phyloP scores from a whole-genome alignment of 92 coral and sea anemone genomes.

The Bergia sp. region DNA sequence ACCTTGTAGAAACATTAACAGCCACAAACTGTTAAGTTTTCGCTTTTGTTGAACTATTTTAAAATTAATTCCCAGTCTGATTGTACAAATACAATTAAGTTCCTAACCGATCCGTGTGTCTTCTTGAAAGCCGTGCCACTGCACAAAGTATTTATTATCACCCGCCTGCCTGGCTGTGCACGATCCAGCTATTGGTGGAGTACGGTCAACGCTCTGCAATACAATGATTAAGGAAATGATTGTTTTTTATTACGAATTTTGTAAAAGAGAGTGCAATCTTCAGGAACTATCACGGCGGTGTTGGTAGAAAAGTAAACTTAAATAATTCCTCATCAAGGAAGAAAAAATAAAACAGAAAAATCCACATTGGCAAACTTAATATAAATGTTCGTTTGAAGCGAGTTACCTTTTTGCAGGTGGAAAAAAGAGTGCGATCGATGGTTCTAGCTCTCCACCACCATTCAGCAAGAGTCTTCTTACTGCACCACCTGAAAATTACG shows the following conservation, averaged over 20 bases:
- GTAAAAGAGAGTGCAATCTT: no score
- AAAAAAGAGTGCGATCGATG: slow-evolving; percentile 77
- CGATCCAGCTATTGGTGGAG: slow-evolving; percentile 84
- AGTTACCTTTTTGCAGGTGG: slow-evolving; percentile 59
- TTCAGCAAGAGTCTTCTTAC: slow-evolving; percentile 75
- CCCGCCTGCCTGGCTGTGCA: slow-evolving; percentile 91
- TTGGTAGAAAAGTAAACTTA: no score
- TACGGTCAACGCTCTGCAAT: slow-evolving; percentile 64
- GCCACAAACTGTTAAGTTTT: no score
- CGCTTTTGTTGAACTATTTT: no score
- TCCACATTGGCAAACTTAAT: no score
- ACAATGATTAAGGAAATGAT: neutral
- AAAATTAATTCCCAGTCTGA: no score
- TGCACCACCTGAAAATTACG: slow-evolving; percentile 65
- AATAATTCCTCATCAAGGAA: no score
- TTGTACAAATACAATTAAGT: neutral
- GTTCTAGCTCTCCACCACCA: slow-evolving; percentile 93
- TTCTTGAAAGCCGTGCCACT: slow-evolving; percentile 79
- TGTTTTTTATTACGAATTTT: no score
- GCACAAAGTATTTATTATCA: slow-evolving; percentile 83
- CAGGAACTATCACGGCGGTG: no score
- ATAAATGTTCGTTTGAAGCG: no score
- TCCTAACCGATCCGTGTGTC: slow-evolving; percentile 33
- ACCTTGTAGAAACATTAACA: no score
- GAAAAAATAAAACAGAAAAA: no score